Evolutionary conservation across 2,113 vertebrate genomes (phyloP).

Genomic region (Falcunculus frontatus): DNA sequence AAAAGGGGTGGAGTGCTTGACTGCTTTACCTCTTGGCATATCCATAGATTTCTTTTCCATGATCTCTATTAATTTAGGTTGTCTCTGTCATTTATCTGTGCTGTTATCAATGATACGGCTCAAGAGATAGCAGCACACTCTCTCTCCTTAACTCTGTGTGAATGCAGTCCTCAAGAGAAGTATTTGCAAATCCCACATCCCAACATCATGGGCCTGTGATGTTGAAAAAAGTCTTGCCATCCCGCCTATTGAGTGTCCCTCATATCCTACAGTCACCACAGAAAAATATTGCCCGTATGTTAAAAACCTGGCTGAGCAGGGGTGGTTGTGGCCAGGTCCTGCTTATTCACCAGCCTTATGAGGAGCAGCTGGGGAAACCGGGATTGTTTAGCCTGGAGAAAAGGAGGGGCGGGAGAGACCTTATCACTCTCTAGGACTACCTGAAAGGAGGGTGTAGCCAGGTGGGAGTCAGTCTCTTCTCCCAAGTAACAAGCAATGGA

Average conservation of each 20-base stretch:
- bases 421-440: accelerated
- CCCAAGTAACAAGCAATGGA: background rate
- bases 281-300: background rate
- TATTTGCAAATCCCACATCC: background rate
- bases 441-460: background rate
- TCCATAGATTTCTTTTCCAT: background rate
- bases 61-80: background rate
- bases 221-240: background rate
- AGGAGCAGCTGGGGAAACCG: background rate
- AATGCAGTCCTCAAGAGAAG: background rate
- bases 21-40: background rate
- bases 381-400: background rate
- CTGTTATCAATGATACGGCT: background rate
- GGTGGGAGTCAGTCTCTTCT: accelerated
- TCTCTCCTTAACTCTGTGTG: background rate
- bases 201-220: background rate
- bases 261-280: background rate
- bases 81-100: background rate
- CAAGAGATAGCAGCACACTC: background rate
- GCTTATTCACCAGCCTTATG: background rate
- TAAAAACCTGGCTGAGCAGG: background rate
- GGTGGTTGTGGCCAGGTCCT: background rate
- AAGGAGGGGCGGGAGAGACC: background rate
- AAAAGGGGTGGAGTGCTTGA: background rate
- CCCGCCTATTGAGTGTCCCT: background rate